Conservation (phyloP, 2,888 invertebrate genomes). For the Diploptera punctata region DNA sequence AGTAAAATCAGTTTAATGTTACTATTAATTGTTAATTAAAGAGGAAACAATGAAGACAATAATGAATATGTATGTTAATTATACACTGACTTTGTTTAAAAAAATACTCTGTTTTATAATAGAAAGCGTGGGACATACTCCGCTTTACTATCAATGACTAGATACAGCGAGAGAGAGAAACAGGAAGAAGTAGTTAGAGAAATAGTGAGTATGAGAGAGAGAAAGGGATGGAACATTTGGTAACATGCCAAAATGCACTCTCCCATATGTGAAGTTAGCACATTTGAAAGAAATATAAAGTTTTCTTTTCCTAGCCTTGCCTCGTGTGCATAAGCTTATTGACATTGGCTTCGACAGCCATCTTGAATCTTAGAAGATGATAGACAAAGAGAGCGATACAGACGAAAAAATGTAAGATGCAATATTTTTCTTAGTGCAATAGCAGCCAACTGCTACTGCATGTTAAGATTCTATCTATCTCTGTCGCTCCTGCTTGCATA, state of each 20-base stretch:
- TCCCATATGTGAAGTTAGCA: slow-evolving; percentile 17
- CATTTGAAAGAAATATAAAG: background rate
- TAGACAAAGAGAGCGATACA: background rate
- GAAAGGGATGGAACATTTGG: slow-evolving; percentile 29
- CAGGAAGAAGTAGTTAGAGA: slow-evolving; percentile 31
- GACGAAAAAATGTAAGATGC: background rate
- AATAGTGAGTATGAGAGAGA: slow-evolving; percentile 11
- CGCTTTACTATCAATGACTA: no score
- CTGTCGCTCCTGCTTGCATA: background rate
- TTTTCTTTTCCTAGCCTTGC: slow-evolving; percentile 8
- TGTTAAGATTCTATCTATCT: background rate
- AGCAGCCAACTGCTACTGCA: slow-evolving; percentile 1
- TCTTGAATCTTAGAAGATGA: slow-evolving; percentile 32
- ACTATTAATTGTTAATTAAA: no score
- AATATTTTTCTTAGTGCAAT: slow-evolving; percentile 25
- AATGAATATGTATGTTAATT: no score
- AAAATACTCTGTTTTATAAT: no score
- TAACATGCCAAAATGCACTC: slow-evolving; percentile 24
- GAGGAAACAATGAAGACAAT: no score
- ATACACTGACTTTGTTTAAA: no score
- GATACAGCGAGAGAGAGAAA: background rate
- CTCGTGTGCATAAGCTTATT: slow-evolving; percentile 32
- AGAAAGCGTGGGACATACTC: no score
- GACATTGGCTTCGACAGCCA: slow-evolving; percentile 40
- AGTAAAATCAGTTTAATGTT: no score